Conservation (phyloP, 1,140 invertebrate genomes). For the Papilio machaon region DNA sequence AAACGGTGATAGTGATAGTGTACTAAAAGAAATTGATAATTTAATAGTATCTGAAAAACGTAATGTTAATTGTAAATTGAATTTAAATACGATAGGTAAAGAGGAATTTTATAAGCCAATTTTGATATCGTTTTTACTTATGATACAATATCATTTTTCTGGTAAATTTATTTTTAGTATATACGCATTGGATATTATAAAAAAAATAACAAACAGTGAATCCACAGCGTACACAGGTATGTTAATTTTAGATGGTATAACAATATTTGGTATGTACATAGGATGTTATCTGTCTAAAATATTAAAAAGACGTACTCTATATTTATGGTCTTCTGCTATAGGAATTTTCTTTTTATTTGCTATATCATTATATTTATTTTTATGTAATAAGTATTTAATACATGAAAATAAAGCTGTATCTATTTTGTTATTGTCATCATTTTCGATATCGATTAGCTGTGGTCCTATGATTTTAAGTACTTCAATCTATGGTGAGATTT, state of each 20-base stretch:
- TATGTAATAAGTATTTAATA: slow-evolving; percentile 42
- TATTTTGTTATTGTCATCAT: slow-evolving; percentile 44
- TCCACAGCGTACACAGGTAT: slow-evolving; percentile 48
- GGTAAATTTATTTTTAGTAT: slow-evolving; percentile 53
- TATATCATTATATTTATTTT: slow-evolving; percentile 50
- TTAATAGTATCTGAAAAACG: slow-evolving; percentile 42
- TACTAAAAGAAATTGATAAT: slow-evolving; percentile 48
- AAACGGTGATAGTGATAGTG: slow-evolving; percentile 46
- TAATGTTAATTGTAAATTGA: slow-evolving; percentile 19
- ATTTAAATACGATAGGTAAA: slow-evolving; percentile 32
- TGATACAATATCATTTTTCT: slow-evolving; percentile 43
- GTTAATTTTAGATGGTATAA: slow-evolving; percentile 55
- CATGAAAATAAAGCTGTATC: slow-evolving; percentile 46
- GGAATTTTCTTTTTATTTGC: slow-evolving; percentile 45
- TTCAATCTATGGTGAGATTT: slow-evolving; percentile 50
- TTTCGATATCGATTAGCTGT: slow-evolving; percentile 49
- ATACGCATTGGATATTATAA: slow-evolving; percentile 57
- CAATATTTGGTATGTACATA: slow-evolving; percentile 50
- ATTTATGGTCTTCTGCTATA: slow-evolving; percentile 41
- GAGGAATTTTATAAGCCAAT: slow-evolving; percentile 51
- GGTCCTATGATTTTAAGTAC: slow-evolving; percentile 51
- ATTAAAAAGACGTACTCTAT: slow-evolving; percentile 46
- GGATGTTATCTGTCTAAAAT: slow-evolving; percentile 45
- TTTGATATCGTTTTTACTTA: slow-evolving; percentile 41
- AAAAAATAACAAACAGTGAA: slow-evolving; percentile 47